Base-by-base conservation (phyloP, 2,888 invertebrate species). In the Clanis bilineata region DNA sequence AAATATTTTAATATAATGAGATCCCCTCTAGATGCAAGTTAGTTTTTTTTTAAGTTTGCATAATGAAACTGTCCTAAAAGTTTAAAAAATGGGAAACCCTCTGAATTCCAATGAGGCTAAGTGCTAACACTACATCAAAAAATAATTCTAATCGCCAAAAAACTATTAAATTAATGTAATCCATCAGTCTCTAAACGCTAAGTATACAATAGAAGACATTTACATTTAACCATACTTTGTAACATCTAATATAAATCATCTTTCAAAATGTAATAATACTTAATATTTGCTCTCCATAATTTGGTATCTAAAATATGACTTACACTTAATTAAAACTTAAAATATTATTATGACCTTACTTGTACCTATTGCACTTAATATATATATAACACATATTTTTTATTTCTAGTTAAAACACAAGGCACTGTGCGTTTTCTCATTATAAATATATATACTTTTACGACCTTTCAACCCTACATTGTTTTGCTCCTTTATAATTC, bases 311-410 rank as follows among this genome's bases (percentile, higher is more conserved):
- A 56, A 55, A 18, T 44, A 59, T 45, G 32, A 56, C 55, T 55
- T 28, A 57, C 18, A 56, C 32, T 45, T 15, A 61, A 15, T 56
- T 62, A 59, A 45, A 25, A 45, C 58, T 55, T 59, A 23, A 36
- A 61, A 73, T 77, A 77, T 79, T 80, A 82, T 80, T 59, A 59
- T 59, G 84, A 80, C 80, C 80, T 76, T 72, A 83, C 84, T 88
- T 88, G 87, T 89, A 88, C 88, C 85, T 86, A 85, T 82, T 79
- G 80, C 80, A 82, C 80, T 82, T 58, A 58, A 56, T 38, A 22
- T 55, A 22, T 55, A 51, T 51, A 32, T 54, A 21, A 56, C 38
- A 38, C 36, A 56, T 32, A 7, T 18, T 32, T 18, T 10, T 32
- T 28, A 6, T 47, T 41, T 41, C 18, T 41, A 18, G 28, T n/a